These are phyloP conservation scores for Sebastes flavidus DNA, from an alignment of 2,797 vertebrate genomes.

Conservation along the genomic window DNA sequence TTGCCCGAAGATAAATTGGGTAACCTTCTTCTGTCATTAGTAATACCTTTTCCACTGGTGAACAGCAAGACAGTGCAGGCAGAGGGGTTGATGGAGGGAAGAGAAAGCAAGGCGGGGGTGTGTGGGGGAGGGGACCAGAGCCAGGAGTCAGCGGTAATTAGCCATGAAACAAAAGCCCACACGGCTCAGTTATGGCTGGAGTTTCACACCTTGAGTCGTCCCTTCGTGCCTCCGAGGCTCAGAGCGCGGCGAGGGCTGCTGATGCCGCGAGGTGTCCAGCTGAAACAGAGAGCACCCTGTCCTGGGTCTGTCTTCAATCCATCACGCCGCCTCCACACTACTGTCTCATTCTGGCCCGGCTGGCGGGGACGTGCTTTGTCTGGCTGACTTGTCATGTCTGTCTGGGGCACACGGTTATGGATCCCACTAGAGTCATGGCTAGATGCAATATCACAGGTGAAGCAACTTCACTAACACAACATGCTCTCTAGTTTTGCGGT, in stretches of 20 bases:
- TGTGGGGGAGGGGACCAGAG: conserved; percentile 18
- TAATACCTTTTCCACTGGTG: conserved; percentile 81
- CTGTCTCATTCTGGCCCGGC: conserved; percentile 31
- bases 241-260: conserved; percentile 38
- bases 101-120: conserved; percentile 6
- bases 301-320: conserved; percentile 48
- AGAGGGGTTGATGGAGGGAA: conserved; percentile 53
- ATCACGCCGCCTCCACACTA: conserved; percentile 56
- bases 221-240: conserved; percentile 26
- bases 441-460: conserved; percentile 6
- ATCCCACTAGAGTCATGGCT: conserved; percentile 11
- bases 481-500: background rate
- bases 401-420: conserved; percentile 38
- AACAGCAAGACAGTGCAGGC: conserved; percentile 78
- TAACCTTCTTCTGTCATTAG: conserved; percentile 88
- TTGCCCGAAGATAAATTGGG: conserved; percentile 84
- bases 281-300: conserved; percentile 35
- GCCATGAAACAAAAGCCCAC: conserved; percentile 82
- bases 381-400: conserved; percentile 55
- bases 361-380: conserved; percentile 54
- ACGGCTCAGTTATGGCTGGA: conserved; percentile 70
- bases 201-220: conserved; percentile 65
- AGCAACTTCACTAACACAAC: background rate
- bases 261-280: conserved; percentile 46
- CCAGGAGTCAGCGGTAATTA: conserved; percentile 83